These are phyloP conservation scores for Porites rus DNA, from an alignment of 92 coral and sea anemone genomes.

Conservation along the genomic window DNA sequence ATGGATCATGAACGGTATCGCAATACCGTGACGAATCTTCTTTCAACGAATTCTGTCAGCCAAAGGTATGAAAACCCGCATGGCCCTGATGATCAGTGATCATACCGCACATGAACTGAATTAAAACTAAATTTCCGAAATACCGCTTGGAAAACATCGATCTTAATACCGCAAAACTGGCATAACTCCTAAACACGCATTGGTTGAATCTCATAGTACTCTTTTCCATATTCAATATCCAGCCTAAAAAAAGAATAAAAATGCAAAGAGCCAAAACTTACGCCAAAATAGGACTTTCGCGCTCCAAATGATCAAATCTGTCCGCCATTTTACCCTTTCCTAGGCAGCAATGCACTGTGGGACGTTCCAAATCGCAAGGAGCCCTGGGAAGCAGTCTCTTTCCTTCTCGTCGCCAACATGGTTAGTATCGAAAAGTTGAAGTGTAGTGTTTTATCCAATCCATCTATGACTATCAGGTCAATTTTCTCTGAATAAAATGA, in stretches of 20 bases:
- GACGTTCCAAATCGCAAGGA: conserved; percentile 32
- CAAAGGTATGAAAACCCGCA: too few species aligned
- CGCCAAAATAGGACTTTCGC: not conserved
- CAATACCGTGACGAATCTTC: too few species aligned
- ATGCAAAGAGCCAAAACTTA: not conserved
- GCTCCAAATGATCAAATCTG: not conserved
- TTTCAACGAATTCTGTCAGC: too few species aligned
- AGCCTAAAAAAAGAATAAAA: not conserved
- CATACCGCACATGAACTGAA: too few species aligned
- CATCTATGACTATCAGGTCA: conserved; percentile 48
- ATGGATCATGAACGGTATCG: too few species aligned
- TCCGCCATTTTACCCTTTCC: conserved; percentile 23
- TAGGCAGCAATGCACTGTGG: conserved; percentile 12
- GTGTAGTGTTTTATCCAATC: conserved; percentile 49
- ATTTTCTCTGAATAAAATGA: conserved; percentile 6
- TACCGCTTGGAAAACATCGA: too few species aligned
- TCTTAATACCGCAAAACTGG: too few species aligned
- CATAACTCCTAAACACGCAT: too few species aligned
- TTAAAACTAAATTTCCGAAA: too few species aligned
- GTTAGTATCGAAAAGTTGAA: conserved; percentile 62
- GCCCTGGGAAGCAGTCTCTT: conserved; percentile 77
- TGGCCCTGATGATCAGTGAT: too few species aligned
- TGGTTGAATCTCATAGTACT: not conserved
- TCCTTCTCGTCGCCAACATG: conserved; percentile 95
- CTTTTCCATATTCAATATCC: not conserved